Base-by-base conservation (phyloP, 2,797 vertebrate species). In the Labeo calbasu region DNA sequence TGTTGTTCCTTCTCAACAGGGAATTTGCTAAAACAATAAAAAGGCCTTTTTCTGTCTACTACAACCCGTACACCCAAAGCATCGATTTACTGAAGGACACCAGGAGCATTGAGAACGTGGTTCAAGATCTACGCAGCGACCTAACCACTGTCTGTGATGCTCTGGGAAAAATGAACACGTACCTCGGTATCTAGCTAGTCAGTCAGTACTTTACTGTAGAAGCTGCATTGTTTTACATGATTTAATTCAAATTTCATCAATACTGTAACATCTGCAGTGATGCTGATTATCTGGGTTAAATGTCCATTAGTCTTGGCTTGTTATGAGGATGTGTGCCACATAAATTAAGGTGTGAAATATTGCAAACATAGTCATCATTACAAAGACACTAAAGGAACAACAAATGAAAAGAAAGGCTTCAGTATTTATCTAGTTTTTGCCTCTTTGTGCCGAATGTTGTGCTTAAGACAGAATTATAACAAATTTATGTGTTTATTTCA, bases 111-210 rank as follows among this genome's bases (percentile, higher is more conserved):
- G 97, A 99, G 91, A 95, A 97, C 0, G 97, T 99, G 87, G 97
- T 99, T 40, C 97, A 97, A 88, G 97, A 98, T 87, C 96, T 99
- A 32, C 96, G 98, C 88, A 96, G 97, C 0, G 97, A 99, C 94
- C 93, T 99, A 83, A 98, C 96, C 91, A 99, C 96, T 0, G 97
- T 99, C 87, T 98, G 97, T 32, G 97, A 99, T 81, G 97, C 97
- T 66, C 94, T 99, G 91, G 96, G 96, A 65, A 99, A 99, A 94
- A 99, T 99, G 97, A 99, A 99, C 94, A 97, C 96, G 81, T 98
- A 99, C 89, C 94, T 99, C 90, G 98, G 97, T 28, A 98, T 99
- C 91, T 99, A 93, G 72, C 14, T 14, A 66, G 4, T 40, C 25
- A 77, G 46, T 69, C 48, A 77, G 57, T 25, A 14, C 14, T 77